Evolutionary conservation across 2,888 invertebrate species (phyloP).

Genomic region (Megalurothrips usitatus): DNA sequence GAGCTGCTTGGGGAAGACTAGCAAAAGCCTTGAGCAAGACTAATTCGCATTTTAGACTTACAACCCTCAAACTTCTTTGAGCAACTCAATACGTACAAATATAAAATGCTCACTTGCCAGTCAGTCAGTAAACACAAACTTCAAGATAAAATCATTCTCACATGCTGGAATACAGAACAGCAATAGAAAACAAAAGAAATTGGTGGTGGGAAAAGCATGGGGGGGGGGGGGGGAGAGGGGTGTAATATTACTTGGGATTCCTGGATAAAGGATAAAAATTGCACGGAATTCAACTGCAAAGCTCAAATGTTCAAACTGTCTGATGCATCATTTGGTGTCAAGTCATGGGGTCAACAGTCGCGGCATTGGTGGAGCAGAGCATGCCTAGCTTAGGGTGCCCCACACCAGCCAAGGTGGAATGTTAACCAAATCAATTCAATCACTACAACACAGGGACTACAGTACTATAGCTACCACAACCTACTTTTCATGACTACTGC

Average conservation of each 20-base stretch:
- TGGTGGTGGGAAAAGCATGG: neutral
- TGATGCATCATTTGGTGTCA: conserved; percentile 22
- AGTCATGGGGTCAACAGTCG: conserved; percentile 22
- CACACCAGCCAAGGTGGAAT: conserved; percentile 20
- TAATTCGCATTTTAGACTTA: no score
- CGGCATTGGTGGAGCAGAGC: conserved; percentile 5
- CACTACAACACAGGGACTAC: conserved; percentile 24
- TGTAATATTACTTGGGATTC: neutral
- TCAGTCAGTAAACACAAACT: neutral
- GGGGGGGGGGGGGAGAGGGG: no score
- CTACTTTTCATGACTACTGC: conserved; percentile 18
- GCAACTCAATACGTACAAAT: neutral
- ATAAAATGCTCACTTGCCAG: neutral
- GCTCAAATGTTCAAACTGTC: conserved; percentile 2
- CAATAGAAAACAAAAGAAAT: neutral
- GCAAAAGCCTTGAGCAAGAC: no score
- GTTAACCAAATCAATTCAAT: conserved; percentile 17
- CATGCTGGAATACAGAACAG: neutral
- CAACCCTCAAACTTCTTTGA: neutral
- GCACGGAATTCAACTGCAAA: neutral
- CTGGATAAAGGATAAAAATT: neutral
- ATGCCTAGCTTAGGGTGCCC: neutral
- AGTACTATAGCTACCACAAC: conserved; percentile 12
- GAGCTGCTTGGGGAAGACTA: no score
- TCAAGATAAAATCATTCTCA: neutral